Evolutionary conservation across 1,140 invertebrate genomes (phyloP), one percentile per base, ranked within the genome.

Genomic region (Panagrolaimus sp.): DNA sequence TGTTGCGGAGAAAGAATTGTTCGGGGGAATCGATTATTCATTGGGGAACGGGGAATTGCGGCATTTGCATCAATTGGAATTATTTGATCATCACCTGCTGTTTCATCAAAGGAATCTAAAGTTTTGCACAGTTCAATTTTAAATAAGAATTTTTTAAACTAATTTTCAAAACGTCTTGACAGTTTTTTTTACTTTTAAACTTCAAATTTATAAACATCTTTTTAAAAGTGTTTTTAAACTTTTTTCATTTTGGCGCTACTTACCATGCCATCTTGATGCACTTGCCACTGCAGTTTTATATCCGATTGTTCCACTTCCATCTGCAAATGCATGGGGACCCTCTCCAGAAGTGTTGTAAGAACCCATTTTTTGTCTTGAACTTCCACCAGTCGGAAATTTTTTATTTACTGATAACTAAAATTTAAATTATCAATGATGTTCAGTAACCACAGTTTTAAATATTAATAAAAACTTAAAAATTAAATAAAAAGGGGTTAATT

Each of bases 31-130:
- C 52, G 52, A 58, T 58, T 21, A 17, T 58, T 58, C 52, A 58
- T 58, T 12, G 52, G 52, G 3, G 52, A 58, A 21, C 52, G 15
- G 14, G 52, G 52, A 21, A 58, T n/a, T 21, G 28, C 52, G 17
- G 52, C 52, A 58, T 21, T 28, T n/a, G 21, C 52, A 28, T 58
- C 52, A 58, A 58, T 58, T 10, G 52, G 52, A 21, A 58, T 21
- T 26, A 58, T 58, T 28, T 21, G 52, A 28, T 58, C 63, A 32
- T 75, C 73, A 32, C 77, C 73, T 12, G 38, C 69, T 17, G 69
- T 67, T 14, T 78, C 65, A 38, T 77, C 74, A 65, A 77, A 76
- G 6, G 74, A 77, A 44, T 68, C 75, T 77, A 44, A 17, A 77
- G n/a, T n/a, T n/a, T n/a, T n/a, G n/a, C n/a, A n/a, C n/a, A n/a